Evolutionary conservation across 2,888 invertebrate genomes (phyloP).

Genomic region (Thysanoteuthis rhombus): DNA sequence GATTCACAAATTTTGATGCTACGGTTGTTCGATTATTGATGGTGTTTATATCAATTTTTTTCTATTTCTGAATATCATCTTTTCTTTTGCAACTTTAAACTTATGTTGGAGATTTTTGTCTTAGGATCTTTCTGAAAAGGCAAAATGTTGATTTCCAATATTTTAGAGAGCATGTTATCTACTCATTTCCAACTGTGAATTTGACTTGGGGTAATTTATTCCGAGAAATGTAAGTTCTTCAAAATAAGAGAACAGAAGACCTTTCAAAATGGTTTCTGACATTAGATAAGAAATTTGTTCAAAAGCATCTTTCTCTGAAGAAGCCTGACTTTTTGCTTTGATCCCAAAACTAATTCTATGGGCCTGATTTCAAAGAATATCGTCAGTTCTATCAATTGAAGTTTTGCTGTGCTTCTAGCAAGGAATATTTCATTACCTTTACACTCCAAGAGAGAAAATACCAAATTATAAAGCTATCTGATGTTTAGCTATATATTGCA

Average conservation of each 20-base stretch:
- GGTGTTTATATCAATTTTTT: background rate
- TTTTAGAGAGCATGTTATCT: background rate
- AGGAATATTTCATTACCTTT: background rate
- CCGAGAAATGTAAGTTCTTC: background rate
- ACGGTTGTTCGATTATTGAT: no score
- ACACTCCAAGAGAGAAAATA: background rate
- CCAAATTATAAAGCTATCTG: background rate
- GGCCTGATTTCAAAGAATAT: background rate
- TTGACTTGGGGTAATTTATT: background rate
- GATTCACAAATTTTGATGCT: no score
- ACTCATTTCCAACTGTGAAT: background rate
- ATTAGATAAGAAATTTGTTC: background rate
- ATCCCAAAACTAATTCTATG: background rate
- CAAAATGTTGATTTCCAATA: background rate
- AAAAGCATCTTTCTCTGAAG: background rate
- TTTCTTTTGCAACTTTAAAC: background rate
- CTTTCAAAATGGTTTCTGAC: background rate
- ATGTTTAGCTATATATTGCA: background rate
- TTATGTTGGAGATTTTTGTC: background rate
- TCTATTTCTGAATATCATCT: background rate
- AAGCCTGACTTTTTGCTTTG: constrained; percentile 12
- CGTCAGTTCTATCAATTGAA: background rate
- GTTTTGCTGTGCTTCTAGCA: background rate
- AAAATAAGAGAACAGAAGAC: background rate
- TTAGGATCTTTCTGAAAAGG: background rate